Base-by-base conservation (phyloP, 2,797 vertebrate genomes). In the Helostoma temminkii region DNA sequence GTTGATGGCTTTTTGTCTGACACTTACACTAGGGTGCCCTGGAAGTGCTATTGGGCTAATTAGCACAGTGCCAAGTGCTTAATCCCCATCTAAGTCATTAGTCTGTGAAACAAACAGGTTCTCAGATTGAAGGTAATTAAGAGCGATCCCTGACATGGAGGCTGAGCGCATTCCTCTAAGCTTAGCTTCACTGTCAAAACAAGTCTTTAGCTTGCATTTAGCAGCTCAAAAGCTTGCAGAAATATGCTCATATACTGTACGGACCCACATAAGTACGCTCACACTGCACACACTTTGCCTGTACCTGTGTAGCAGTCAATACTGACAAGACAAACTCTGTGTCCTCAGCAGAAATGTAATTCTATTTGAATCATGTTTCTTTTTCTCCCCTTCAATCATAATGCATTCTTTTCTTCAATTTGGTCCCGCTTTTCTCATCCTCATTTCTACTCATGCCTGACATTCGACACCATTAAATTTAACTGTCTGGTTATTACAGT, bases 61-160 rank as follows among this genome's bases (percentile, higher is more conserved):
- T 91, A 87, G 74, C 73, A 63, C 69, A 10, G 74, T 61, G 82
- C 78, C 82, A 78, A 84, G 74, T 74, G 81, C 75, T 81, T 91
- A 88, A 89, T 89, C 85, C 86, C 71, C 85, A 80, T 85, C 77
- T 61, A 80, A 88, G 60, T 81, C 76, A 82, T 90, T 82, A 87
- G 73, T 60, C 54, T 79, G 76, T 66, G 84, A 87, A 83, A 87
- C 81, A 86, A 88, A 90, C 81, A 74, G 58, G 67, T 66, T 77
- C 77, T 85, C 60, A 81, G 79, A 81, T 66, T 85, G 81, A 69
- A 74, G 70, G 81, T 87, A 85, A 92, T 88, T 88, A 86, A 89
- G 81, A 83, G 70, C 34, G 81, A 92, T 88, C 80, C 80, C 75
- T 88, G 82, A 90, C 86, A 84, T 63, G 43, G 62, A 64, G 76